A percentile compares a stretch with the other conserved stretches of the same genome.
These are phyloP conservation scores for Drosophila subquinaria DNA, from an alignment of 2,888 invertebrate species.

Conservation along the genomic window DNA sequence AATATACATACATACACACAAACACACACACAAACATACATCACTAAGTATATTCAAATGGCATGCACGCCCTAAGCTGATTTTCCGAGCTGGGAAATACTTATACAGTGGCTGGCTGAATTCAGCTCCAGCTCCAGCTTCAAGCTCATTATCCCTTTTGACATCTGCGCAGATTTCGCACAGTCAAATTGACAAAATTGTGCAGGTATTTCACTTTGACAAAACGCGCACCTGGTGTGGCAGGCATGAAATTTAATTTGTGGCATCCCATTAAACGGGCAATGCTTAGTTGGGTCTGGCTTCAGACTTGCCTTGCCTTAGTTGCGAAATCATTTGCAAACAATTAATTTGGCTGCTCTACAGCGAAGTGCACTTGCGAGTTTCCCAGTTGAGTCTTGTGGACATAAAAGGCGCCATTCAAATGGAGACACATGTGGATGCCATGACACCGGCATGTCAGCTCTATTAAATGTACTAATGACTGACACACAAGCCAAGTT, in stretches of 20 bases:
- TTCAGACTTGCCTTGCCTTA: slow-evolving; percentile 1
- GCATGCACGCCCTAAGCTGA: slow-evolving; percentile 76
- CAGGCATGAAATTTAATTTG: slow-evolving; percentile 60
- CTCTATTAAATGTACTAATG: slow-evolving; percentile 64
- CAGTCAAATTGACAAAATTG: slow-evolving; percentile 55
- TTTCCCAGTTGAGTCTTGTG: slow-evolving; percentile 28
- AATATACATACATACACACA: background rate
- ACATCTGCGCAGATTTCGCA: slow-evolving; percentile 64
- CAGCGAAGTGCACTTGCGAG: slow-evolving; percentile 54
- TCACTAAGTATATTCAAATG: slow-evolving; percentile 66
- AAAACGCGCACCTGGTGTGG: slow-evolving; percentile 43
- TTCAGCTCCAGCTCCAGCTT: slow-evolving; percentile 15
- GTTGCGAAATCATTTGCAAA: slow-evolving; percentile 57
- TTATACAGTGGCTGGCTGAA: slow-evolving; percentile 20
- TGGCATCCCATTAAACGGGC: slow-evolving; percentile 46
- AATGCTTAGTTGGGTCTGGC: slow-evolving; percentile 15
- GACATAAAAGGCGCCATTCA: slow-evolving; percentile 41
- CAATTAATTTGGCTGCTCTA: slow-evolving; percentile 55
- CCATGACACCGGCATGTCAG: slow-evolving; percentile 36
- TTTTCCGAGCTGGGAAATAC: slow-evolving; percentile 56
- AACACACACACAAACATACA: slow-evolving; percentile 2
- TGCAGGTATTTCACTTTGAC: slow-evolving; percentile 48
- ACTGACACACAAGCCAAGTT: slow-evolving; percentile 40
- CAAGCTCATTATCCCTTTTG: slow-evolving; percentile 73
- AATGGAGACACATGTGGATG: slow-evolving; percentile 33